Conservation (phyloP, 2,113 vertebrate genomes). For the Cisticola juncidis region DNA sequence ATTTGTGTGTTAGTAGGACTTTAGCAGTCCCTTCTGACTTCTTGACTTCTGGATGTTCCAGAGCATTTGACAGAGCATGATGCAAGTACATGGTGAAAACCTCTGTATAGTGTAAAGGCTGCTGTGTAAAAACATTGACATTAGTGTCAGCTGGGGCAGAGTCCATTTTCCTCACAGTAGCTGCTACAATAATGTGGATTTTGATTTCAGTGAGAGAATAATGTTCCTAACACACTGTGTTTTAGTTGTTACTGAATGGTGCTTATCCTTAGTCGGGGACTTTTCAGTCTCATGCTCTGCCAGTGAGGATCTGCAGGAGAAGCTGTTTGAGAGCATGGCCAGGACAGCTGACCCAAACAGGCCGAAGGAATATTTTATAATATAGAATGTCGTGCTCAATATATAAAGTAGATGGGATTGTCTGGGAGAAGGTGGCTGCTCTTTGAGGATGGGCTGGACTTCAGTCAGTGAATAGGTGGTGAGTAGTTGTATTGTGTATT, state of each 20-base stretch:
- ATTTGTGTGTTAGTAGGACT: not conserved
- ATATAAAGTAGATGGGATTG: not conserved
- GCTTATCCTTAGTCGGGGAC: not conserved
- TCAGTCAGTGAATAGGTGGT: not conserved
- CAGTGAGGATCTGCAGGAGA: not conserved
- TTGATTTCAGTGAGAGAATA: not conserved
- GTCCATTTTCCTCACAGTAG: not conserved
- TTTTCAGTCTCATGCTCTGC: not conserved
- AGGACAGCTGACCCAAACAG: not conserved
- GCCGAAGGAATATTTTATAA: not conserved
- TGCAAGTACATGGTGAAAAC: not conserved
- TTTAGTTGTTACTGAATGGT: not conserved
- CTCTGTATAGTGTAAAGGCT: not conserved
- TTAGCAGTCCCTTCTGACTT: not conserved
- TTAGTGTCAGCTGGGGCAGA: not conserved
- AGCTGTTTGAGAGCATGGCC: not conserved
- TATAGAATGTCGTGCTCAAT: not conserved
- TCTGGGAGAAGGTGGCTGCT: not conserved
- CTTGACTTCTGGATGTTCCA: not conserved
- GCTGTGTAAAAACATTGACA: not conserved
- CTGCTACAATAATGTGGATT: not conserved
- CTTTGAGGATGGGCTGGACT: not conserved
- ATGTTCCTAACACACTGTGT: not conserved
- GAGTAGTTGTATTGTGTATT: not conserved
- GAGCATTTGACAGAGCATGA: not conserved